Conservation (phyloP, 1,140 invertebrate genomes). For the Monochamus saltuarius region DNA sequence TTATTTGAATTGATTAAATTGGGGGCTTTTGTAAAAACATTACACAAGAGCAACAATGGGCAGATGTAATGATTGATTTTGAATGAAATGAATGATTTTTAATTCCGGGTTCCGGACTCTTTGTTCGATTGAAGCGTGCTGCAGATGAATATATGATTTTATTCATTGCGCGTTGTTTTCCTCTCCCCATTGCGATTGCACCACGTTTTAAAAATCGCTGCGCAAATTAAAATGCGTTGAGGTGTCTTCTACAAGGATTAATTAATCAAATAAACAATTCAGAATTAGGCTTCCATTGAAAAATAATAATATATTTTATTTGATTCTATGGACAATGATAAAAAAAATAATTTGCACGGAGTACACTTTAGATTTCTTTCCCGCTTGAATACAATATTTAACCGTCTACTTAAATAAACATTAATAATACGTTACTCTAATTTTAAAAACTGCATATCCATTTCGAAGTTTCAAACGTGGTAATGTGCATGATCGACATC, state of each 20-base stretch:
- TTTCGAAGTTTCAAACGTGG: no score
- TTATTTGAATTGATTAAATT: conserved; percentile 33
- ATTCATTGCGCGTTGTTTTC: conserved; percentile 44
- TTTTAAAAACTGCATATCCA: no score
- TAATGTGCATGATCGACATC: no score
- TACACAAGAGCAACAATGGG: conserved; percentile 28
- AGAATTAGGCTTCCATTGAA: no score
- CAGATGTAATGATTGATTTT: conserved; percentile 44
- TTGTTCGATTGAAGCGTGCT: conserved; percentile 33
- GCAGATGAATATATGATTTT: conserved; percentile 44
- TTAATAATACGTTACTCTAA: no score
- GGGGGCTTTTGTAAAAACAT: conserved; percentile 30
- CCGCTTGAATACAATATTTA: no score
- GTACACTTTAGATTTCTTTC: no score
- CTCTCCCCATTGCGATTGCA: conserved; percentile 19
- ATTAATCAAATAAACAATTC: no score
- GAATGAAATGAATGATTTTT: conserved; percentile 44
- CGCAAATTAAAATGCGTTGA: conserved; percentile 38
- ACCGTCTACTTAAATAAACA: no score
- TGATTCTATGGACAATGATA: no score
- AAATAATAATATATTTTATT: no score
- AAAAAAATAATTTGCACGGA: no score
- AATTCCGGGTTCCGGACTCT: conserved; percentile 36
- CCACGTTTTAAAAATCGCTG: conserved; percentile 32
- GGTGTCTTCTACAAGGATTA: not conserved